Conservation (phyloP, 2,888 invertebrate genomes). For the Cerastis leucographa region DNA sequence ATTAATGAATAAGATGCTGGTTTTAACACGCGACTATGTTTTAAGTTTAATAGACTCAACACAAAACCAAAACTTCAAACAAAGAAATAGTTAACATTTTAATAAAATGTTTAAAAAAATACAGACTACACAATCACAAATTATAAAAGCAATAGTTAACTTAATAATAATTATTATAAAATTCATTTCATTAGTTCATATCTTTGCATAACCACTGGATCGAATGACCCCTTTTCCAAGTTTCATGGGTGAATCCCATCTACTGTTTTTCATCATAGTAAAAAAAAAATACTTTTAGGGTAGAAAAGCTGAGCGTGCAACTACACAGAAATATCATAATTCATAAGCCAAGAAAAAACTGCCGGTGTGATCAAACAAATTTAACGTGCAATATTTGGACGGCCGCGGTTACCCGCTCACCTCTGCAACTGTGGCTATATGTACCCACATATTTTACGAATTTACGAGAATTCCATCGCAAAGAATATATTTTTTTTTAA, state of each 20-base stretch:
- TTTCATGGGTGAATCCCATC: constrained; percentile 37
- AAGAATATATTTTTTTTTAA: constrained; percentile 65
- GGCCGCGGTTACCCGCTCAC: constrained; percentile 61
- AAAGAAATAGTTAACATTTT: too few species aligned
- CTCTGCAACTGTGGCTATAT: constrained; percentile 62
- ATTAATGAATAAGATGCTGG: too few species aligned
- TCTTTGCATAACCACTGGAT: constrained; percentile 21
- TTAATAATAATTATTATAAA: too few species aligned
- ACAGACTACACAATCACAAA: too few species aligned
- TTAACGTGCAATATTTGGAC: constrained; percentile 70
- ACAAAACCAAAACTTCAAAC: too few species aligned
- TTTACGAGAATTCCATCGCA: constrained; percentile 73
- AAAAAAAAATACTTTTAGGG: background rate
- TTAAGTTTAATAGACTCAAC: too few species aligned
- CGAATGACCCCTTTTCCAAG: constrained; percentile 26
- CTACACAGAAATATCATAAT: background rate
- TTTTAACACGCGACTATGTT: too few species aligned
- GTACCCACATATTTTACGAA: constrained; percentile 77
- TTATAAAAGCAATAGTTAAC: too few species aligned
- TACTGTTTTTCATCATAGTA: constrained; percentile 38
- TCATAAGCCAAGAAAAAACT: background rate
- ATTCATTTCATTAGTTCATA: too few species aligned
- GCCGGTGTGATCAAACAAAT: constrained; percentile 61
- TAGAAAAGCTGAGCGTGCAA: background rate
- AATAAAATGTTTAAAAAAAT: too few species aligned